Evolutionary conservation across 2,113 vertebrate species (phyloP), one percentile per base, ranked within the genome.

Genomic region (Boleophthalmus pectinirostris): DNA sequence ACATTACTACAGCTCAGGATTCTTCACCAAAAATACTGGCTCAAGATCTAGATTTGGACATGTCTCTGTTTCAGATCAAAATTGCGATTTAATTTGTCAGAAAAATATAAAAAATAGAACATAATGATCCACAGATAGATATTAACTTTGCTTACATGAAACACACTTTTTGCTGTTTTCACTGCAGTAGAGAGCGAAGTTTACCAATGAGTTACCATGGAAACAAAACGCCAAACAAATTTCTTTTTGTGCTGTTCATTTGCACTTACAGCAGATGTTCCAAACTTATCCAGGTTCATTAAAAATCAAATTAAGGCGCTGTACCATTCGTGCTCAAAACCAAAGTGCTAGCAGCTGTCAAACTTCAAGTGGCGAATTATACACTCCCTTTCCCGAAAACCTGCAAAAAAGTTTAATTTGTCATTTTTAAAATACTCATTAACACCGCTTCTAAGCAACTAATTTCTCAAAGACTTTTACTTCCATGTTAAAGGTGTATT

Each of bases 251-350:
- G 14, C 58, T 61, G 5, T 61, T 33, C 15, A 33, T 29, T 29
- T 14, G 16, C 58, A 61, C 15, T 61, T 1, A 16, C 58, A 29
- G 58, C 58, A 61, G 58, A 64, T 64, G 61, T 64, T 64, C 33
- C 29, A 35, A 35, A 18, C 15, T 11, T 20, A 35, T 64, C 61
- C 29, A 64, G 38, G 33, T 64, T 64, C 18, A 64, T 64, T 38
- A 43, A 64, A 64, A 64, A 64, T 38, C 18, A 38, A 38, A 38
- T 64, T 38, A 64, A 64, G 20, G 38, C 33, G 11, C 16, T n/a
- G n/a, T 38, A 64, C 29, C 2, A 64, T 64, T 64, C 25, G 11
- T 33, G 33, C 33, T 64, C 18, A 16, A 61, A 58, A 61, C 24
- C 0, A n/a, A 38, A 38, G 16, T 64, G 33, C 16, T 11, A 64